Conservation (phyloP, 2,888 invertebrate genomes). For the Odontothrips loti region DNA sequence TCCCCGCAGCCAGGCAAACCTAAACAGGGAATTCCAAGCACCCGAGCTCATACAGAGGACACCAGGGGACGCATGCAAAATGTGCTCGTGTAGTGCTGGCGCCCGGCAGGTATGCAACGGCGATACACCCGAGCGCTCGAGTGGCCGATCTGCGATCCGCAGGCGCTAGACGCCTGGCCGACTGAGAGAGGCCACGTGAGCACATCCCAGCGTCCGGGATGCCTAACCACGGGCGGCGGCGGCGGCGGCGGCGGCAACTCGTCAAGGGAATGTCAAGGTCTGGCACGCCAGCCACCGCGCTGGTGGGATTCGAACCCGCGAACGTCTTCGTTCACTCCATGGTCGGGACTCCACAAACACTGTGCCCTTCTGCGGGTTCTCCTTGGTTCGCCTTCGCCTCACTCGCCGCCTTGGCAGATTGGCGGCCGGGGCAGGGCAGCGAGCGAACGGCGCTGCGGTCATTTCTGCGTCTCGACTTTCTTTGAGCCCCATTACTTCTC, state of each 20-base stretch:
- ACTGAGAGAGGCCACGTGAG: not conserved
- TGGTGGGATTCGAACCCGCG: too few relatives aligned
- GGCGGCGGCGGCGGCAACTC: too few relatives aligned
- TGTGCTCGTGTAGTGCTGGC: too few relatives aligned
- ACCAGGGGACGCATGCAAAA: not conserved
- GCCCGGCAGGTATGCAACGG: not conserved
- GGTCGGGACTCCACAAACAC: not conserved
- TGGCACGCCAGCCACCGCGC: too few relatives aligned
- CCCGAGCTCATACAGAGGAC: not conserved
- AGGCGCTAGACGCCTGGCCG: not conserved
- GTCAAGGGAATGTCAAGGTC: too few relatives aligned
- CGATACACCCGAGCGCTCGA: not conserved
- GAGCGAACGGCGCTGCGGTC: not conserved
- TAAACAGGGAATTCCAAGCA: too few relatives aligned
- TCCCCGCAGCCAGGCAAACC: too few relatives aligned
- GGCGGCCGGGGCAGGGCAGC: not conserved
- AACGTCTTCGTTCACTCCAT: too few relatives aligned
- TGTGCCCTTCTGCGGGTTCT: not conserved
- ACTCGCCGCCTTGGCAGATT: not conserved
- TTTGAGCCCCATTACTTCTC: not conserved
- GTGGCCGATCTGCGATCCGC: not conserved
- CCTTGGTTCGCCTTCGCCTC: not conserved
- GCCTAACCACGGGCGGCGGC: too few relatives aligned
- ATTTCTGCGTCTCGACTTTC: not conserved
- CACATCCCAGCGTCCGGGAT: too few relatives aligned